Evolutionary conservation across 2,888 invertebrate genomes (phyloP), one percentile per base, ranked within the genome.

Genomic region (Macrophya annulata): DNA sequence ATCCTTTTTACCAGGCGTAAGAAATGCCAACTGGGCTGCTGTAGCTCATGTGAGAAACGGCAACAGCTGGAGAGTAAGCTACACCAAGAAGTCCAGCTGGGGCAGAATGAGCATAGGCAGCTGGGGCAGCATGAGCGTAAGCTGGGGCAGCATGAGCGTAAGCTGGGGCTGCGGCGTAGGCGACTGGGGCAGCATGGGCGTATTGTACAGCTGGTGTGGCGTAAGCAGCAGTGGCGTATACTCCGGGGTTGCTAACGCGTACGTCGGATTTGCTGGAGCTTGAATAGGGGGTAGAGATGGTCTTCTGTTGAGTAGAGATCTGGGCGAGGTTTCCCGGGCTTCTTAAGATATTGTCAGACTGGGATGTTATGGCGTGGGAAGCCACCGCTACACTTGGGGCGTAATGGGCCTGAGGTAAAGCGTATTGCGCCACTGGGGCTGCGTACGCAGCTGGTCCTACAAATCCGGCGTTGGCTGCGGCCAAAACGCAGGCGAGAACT

Each of bases 51-150:
- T 90, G 92, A 25, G 92, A 92, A 4, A 92, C 92, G 4, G 90
- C 91, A 0, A 91, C 92, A 0, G 92, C 91, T 12, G 91, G 91
- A 0, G 91, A 91, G 88, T 92, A 92, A 8, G 91, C 90, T 12
- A 91, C 90, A 21, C 91, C 92, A n/a, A 91, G 90, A 40, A 90
- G 90, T 45, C 88, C 87, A 21, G 85, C 72, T 21, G 77, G 77
- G 84, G 94, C 91, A 21, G 94, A 94, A n/a, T 95, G 94, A 48
- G 89, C 88, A 74, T 88, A 88, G 59, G 87, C 88, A 82, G 88
- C 86, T 31, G 31, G 86, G 85, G 77, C 87, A 1, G 88, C 85
- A 17, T 88, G 89, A 84, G 85, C 79, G 77, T 87, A 86, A 82
- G 87, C 88, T 71, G 85, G 86, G 82, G 85, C 81, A 71, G 86